A percentile compares a stretch with the other conserved stretches of the same genome.
phyloP scores from a whole-genome alignment of 2,888 invertebrate species.

The Amblyjoppa proteus region DNA sequence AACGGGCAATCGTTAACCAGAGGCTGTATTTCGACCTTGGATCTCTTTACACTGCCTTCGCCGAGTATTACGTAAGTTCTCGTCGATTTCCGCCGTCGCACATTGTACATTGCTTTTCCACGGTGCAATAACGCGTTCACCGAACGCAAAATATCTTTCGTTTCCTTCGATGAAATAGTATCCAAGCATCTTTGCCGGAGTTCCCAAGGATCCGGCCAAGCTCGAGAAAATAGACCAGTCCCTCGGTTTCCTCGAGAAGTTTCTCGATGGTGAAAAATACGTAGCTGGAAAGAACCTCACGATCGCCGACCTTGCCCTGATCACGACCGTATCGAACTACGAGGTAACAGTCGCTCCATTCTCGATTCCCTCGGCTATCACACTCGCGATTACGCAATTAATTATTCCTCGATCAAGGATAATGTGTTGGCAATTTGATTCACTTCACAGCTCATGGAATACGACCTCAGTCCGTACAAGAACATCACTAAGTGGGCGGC shows the following conservation, averaged over 20 bases:
- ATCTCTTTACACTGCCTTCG: conserved; percentile 86
- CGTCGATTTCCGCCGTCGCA: neutral
- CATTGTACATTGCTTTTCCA: neutral
- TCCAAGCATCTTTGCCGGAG: conserved; percentile 83
- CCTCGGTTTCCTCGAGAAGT: conserved; percentile 89
- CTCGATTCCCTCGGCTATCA: neutral
- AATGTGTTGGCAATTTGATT: neutral
- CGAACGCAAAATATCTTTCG: neutral
- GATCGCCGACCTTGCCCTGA: conserved; percentile 91
- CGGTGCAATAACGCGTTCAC: neutral
- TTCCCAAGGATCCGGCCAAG: conserved; percentile 88
- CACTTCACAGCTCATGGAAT: conserved; percentile 84
- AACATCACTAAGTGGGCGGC: conserved; percentile 89
- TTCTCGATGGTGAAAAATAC: conserved; percentile 90
- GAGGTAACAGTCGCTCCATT: conserved; percentile 85
- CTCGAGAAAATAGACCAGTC: conserved; percentile 89
- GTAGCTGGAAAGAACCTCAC: conserved; percentile 91
- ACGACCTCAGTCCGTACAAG: conserved; percentile 89
- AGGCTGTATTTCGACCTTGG: conserved; percentile 88
- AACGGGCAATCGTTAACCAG: conserved; percentile 88
- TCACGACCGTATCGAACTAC: conserved; percentile 89
- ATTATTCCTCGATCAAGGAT: neutral
- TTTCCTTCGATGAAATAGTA: conserved; percentile 78
- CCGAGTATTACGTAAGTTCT: conserved; percentile 87
- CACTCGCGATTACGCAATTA: conserved; percentile 1